Conservation (phyloP, 2,888 invertebrate species). For the Caenorhabditis imperialis region DNA sequence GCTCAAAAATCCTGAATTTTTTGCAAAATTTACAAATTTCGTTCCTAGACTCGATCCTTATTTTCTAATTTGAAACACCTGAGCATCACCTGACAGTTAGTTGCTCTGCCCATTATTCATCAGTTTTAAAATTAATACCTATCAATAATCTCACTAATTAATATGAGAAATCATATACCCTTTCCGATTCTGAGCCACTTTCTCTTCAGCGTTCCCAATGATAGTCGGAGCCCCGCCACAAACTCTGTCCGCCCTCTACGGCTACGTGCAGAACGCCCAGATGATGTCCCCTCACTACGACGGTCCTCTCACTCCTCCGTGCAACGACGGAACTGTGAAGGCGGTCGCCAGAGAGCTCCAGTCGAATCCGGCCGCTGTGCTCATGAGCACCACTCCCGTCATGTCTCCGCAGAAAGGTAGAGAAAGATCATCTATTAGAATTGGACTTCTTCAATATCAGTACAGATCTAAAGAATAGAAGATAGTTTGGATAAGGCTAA, state of each 20-base stretch:
- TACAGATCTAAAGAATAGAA: too few species aligned
- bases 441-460: background rate
- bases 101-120: too few species aligned
- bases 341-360: slow-evolving; percentile 19
- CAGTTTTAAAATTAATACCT: too few species aligned
- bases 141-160: too few species aligned
- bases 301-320: slow-evolving; percentile 25
- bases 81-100: too few species aligned
- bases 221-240: slow-evolving; percentile 29
- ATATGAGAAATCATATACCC: too few species aligned
- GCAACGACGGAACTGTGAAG: slow-evolving; percentile 8
- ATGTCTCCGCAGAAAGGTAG: slow-evolving; percentile 44
- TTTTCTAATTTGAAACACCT: too few species aligned
- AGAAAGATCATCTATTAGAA: background rate
- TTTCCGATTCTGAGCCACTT: too few species aligned
- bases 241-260: slow-evolving; percentile 35
- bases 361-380: background rate
- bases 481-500: too few species aligned
- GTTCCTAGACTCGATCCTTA: too few species aligned
- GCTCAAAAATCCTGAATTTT: too few species aligned
- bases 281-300: slow-evolving; percentile 17
- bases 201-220: slow-evolving; percentile 33
- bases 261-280: slow-evolving; percentile 29
- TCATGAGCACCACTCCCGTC: slow-evolving; percentile 18
- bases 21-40: too few species aligned